Evolutionary conservation across 2,797 vertebrate species (phyloP).

Genomic region (Eurystomus glaucurus): DNA sequence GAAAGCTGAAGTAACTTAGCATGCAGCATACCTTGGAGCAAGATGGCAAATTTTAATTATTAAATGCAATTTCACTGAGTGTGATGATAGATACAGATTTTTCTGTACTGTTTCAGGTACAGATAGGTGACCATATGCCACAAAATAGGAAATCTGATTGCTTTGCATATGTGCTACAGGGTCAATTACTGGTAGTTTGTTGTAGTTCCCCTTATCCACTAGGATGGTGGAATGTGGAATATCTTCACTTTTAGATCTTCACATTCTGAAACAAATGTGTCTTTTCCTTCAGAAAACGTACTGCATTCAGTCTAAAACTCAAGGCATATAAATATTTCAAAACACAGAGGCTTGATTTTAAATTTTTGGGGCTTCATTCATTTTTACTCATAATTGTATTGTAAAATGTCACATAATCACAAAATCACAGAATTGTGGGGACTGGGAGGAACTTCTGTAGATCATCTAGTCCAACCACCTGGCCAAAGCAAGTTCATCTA

Average conservation of each 20-base stretch:
- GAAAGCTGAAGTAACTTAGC: neutral
- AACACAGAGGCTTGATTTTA: neutral
- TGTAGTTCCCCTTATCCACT: neutral
- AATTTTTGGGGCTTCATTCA: neutral
- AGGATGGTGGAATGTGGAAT: neutral
- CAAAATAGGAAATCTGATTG: neutral
- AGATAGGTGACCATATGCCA: neutral
- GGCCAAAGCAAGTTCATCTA: neutral
- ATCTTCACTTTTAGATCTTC: neutral
- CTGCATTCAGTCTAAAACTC: neutral
- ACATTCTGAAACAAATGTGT: neutral
- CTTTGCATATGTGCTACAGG: accelerated
- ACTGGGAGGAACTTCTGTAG: neutral
- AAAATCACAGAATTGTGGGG: neutral
- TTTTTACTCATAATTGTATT: neutral
- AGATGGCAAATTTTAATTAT: neutral
- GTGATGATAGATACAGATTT: neutral
- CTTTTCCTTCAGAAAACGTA: neutral
- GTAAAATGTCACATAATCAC: neutral
- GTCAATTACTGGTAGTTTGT: neutral
- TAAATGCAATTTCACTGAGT: neutral
- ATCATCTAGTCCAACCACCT: neutral
- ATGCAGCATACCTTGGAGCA: neutral
- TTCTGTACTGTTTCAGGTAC: neutral
- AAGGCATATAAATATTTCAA: neutral